Evolutionary conservation across 2,113 vertebrate species (phyloP).

Genomic region (Aptenodytes patagonicus): DNA sequence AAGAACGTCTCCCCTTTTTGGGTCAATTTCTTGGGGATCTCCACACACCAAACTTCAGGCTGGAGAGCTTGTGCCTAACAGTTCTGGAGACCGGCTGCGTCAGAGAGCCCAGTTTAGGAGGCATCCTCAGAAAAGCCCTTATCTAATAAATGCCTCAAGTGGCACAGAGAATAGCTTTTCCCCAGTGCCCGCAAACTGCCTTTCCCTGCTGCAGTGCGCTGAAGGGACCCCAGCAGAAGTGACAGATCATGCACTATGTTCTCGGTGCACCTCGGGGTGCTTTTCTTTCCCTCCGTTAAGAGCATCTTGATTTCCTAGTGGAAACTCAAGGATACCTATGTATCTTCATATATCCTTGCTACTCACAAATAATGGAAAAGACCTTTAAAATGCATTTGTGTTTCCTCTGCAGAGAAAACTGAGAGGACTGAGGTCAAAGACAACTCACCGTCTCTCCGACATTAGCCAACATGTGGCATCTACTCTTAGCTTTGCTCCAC

Average conservation of each 20-base stretch:
- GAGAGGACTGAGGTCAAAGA: not conserved
- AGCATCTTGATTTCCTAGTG: not conserved
- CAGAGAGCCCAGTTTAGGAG: not conserved
- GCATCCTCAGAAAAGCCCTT: not conserved
- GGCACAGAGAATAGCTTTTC: not conserved
- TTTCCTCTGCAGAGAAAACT: constrained; percentile 17
- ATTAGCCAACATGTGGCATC: not conserved
- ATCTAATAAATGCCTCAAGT: not conserved
- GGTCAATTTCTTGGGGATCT: not conserved
- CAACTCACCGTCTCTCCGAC: not conserved
- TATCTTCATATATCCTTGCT: not conserved
- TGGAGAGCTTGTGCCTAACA: not conserved
- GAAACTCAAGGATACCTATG: not conserved
- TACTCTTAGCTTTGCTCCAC: not conserved
- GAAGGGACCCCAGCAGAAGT: not conserved
- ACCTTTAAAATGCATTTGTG: not conserved
- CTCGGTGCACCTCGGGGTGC: not conserved
- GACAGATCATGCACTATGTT: not conserved
- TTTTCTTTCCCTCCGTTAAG: not conserved
- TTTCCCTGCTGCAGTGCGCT: not conserved
- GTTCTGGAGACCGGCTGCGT: not conserved
- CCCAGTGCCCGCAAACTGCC: not conserved
- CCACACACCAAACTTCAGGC: not conserved
- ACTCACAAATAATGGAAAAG: not conserved
- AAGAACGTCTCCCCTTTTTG: not conserved